Percentiles rank a stretch among this genome's conserved stretches.
Evolutionary conservation across 2,888 invertebrate genomes (phyloP).

Genomic region (Tenthredo distinguenda): DNA sequence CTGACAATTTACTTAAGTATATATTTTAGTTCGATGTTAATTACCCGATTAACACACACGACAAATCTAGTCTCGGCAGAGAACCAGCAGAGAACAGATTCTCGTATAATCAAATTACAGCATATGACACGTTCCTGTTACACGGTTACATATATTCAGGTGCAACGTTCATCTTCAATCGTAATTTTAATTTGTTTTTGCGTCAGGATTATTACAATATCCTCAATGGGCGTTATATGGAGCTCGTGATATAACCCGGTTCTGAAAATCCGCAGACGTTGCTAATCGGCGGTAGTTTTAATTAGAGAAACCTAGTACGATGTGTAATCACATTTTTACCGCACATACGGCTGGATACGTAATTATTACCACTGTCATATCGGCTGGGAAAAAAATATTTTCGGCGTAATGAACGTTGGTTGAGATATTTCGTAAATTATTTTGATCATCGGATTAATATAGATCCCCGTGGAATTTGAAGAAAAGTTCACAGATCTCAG

Average conservation of each 20-base stretch:
- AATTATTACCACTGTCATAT: neutral
- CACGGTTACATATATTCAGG: neutral
- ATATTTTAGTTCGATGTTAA: neutral
- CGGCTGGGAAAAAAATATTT: neutral
- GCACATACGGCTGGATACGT: neutral
- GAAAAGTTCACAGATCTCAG: neutral
- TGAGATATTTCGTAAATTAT: neutral
- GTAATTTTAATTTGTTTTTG: neutral
- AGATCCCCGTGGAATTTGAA: neutral
- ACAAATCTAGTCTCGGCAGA: neutral
- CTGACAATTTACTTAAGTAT: neutral
- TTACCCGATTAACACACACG: neutral
- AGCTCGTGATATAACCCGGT: neutral
- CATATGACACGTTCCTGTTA: neutral
- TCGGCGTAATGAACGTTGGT: too few relatives aligned
- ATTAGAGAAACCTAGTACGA: constrained; percentile 25
- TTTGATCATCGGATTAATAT: neutral
- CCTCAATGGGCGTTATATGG: neutral
- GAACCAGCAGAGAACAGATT: neutral
- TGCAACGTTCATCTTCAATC: neutral
- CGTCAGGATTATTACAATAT: neutral
- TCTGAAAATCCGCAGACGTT: neutral
- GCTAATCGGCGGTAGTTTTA: neutral
- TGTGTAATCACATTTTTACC: neutral
- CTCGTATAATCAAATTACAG: neutral